These are phyloP conservation scores for Cerastis rubricosa DNA, from an alignment of 2,888 invertebrate genomes.

Conservation along the genomic window DNA sequence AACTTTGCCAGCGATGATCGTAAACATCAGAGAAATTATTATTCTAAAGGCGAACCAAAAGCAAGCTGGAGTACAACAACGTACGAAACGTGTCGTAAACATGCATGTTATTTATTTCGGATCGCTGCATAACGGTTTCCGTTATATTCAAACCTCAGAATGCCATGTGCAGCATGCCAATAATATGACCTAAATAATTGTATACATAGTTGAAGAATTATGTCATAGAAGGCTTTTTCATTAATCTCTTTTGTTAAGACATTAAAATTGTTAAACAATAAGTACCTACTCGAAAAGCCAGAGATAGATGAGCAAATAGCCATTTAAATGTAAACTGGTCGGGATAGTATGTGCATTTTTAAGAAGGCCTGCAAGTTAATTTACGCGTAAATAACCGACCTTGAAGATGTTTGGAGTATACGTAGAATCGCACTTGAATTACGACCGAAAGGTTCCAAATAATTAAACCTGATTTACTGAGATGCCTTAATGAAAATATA, in stretches of 20 bases:
- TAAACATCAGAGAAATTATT: constrained; percentile 73
- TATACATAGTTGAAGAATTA: constrained; percentile 28
- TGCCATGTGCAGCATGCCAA: constrained; percentile 72
- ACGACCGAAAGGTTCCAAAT: constrained; percentile 75
- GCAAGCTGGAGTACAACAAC: constrained; percentile 71
- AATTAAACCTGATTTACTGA: constrained; percentile 82
- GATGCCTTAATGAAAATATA: constrained; percentile 77
- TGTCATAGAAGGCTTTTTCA: neutral
- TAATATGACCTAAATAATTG: constrained; percentile 62
- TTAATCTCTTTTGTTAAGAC: neutral
- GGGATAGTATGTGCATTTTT: constrained; percentile 33
- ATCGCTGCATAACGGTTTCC: constrained; percentile 82
- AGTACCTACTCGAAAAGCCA: neutral
- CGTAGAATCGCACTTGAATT: constrained; percentile 69
- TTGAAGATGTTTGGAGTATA: constrained; percentile 75
- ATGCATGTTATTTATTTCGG: constrained; percentile 83
- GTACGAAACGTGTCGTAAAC: constrained; percentile 73
- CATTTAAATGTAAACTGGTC: constrained; percentile 56
- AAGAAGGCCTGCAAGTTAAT: constrained; percentile 61
- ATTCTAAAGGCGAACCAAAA: constrained; percentile 78
- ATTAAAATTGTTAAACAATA: neutral
- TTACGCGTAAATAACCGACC: constrained; percentile 75
- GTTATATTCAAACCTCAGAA: constrained; percentile 76
- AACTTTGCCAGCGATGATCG: constrained; percentile 65
- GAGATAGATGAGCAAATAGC: constrained; percentile 35